Base-by-base conservation (phyloP, 2,888 invertebrate species). In the Teleogryllus oceanicus region DNA sequence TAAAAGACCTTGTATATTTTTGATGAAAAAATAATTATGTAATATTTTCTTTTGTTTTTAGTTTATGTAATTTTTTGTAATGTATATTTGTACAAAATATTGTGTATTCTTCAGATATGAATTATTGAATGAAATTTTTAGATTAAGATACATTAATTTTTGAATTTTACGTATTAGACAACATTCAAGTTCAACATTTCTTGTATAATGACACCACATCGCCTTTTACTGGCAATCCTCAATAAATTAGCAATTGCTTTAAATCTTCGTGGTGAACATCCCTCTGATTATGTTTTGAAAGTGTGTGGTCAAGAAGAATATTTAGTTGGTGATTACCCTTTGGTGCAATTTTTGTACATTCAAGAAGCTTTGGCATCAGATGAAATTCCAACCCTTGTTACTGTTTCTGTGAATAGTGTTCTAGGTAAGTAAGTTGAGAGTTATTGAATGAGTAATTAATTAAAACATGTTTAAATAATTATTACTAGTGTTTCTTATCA, bases 221-320 rank as follows among this genome's bases (percentile, higher is more conserved):
- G 93, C 83, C 89, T 96, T 81, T 89, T 96, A 78, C 91, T 92
- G 82, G 89, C 89, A 82, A 93, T 94, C 77, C 86, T 96, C 21
- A 90, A 90, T 50, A 96, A 94, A 87, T 92, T 93, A 86, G 92
- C 93, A 2, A 92, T 92, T 82, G 92, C 92, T 4, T 88, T 93
- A 84, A 94, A 94, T 86, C 89, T 91, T 80, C 89, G 91, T 80
- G 90, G 92, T 76, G 92, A 93, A 84, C 88, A 89, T 75, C 88
- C 92, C 0, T 88, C 89, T 76, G 93, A 95, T 85, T 96, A 94
- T 85, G 93, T 96, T 74, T 89, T 98, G 78, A 97, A 97, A 88
- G 94, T 97, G 62, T 94, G 94, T 86, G 97, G 97, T 0, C 91
- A 93, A 79, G 96, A 98, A 85, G 97, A 98, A 86, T 98, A 95